Percentiles rank a stretch among this genome's conserved stretches.
phyloP scores from a whole-genome alignment of 2,888 invertebrate species.

The Melipona bicolor region DNA sequence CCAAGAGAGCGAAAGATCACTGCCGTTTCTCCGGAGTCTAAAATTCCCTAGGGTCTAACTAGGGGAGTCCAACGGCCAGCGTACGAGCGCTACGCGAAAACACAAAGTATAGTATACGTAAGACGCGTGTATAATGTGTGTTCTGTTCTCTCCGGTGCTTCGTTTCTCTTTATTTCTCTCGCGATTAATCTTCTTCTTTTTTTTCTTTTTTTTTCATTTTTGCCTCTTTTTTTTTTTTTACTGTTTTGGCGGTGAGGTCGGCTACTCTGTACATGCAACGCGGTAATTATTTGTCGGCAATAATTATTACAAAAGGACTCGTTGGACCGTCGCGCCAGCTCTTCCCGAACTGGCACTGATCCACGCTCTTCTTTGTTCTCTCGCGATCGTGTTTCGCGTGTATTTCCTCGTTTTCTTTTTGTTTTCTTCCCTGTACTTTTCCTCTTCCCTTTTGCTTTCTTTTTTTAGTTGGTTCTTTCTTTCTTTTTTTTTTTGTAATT shows the following conservation, averaged over 20 bases:
- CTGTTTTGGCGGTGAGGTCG: conserved; percentile 46
- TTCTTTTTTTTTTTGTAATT: too few species aligned
- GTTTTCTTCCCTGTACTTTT: not conserved
- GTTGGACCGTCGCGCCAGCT: conserved; percentile 49
- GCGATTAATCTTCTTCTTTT: conserved; percentile 24
- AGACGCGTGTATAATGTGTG: not conserved
- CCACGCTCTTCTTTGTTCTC: conserved; percentile 35
- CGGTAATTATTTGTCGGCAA: conserved; percentile 70
- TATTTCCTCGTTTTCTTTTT: not conserved
- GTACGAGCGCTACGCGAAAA: not conserved
- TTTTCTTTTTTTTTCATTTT: conserved; percentile 14
- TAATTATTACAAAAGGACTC: conserved; percentile 75
- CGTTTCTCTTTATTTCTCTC: conserved; percentile 8
- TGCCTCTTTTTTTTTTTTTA: conserved; percentile 32
- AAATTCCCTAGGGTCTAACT: not conserved
- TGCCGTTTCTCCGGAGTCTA: not conserved
- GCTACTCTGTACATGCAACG: conserved; percentile 75
- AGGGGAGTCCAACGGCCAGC: not conserved
- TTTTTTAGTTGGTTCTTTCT: too few species aligned
- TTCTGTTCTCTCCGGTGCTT: conserved; percentile 16
- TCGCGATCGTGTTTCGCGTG: conserved; percentile 16
- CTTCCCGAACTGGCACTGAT: conserved; percentile 12
- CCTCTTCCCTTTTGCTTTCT: not conserved
- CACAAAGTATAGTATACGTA: not conserved
- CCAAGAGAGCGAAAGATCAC: not conserved